A percentile compares a stretch with the other conserved stretches of the same genome.
Evolutionary conservation across 2,888 invertebrate species (phyloP).

Genomic region (Ichneumoninae sp.): DNA sequence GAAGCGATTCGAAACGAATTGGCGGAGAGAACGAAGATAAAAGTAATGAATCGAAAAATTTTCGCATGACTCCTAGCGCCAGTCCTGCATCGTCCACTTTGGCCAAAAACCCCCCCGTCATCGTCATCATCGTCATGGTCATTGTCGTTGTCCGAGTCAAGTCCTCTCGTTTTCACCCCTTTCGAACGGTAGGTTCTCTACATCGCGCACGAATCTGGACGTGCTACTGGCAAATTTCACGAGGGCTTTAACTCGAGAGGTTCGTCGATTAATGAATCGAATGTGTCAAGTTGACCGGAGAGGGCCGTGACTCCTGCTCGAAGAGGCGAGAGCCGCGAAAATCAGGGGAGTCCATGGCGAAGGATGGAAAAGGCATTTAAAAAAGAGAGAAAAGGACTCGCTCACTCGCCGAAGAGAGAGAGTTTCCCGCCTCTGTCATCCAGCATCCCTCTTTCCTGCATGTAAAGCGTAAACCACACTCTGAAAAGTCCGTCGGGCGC

Average conservation of each 20-base stretch:
- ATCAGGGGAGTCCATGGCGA: slow-evolving; percentile 36
- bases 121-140: slow-evolving; percentile 40
- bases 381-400: slow-evolving; percentile 17
- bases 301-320: slow-evolving; percentile 24
- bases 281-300: slow-evolving; percentile 58
- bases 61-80: slow-evolving; percentile 32
- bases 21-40: neutral
- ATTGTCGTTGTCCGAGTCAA: slow-evolving; percentile 54
- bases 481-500: slow-evolving; percentile 67
- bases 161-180: slow-evolving; percentile 60
- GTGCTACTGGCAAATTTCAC: slow-evolving; percentile 40
- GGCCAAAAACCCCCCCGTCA: slow-evolving; percentile 25
- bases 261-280: slow-evolving; percentile 72
- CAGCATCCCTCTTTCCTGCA: slow-evolving; percentile 25
- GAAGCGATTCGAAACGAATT: neutral
- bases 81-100: slow-evolving; percentile 41
- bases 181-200: slow-evolving; percentile 20
- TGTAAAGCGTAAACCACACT: slow-evolving; percentile 13
- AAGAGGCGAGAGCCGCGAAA: slow-evolving; percentile 41
- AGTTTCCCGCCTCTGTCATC: slow-evolving; percentile 50
- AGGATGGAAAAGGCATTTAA: slow-evolving; percentile 47
- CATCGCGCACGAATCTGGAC: slow-evolving; percentile 17
- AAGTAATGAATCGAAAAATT: slow-evolving; percentile 38
- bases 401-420: slow-evolving; percentile 18
- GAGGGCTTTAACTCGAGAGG: slow-evolving; percentile 44